A percentile compares a stretch with the other conserved stretches of the same genome.
phyloP scores from a whole-genome alignment of 2,888 invertebrate species.

The Phengaris alcon region DNA sequence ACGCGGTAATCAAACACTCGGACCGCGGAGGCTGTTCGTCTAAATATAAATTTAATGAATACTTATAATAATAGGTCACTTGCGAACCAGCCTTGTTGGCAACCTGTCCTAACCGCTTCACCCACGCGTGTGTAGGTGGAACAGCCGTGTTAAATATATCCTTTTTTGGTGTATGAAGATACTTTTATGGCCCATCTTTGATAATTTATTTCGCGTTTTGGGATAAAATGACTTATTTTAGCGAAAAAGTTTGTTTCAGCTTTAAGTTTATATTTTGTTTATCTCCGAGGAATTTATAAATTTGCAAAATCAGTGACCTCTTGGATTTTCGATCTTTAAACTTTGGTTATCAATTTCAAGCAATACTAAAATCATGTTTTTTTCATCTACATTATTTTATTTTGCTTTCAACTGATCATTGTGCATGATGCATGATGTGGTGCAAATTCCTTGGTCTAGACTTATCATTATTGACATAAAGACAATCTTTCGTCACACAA shows the following conservation, averaged over 20 bases:
- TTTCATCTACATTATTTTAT: too few relatives aligned
- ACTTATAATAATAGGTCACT: slow-evolving; percentile 26
- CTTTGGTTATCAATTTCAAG: too few relatives aligned
- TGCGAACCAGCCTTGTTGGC: neutral
- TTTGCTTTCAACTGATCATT: too few relatives aligned
- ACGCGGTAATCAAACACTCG: too few relatives aligned
- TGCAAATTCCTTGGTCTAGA: too few relatives aligned
- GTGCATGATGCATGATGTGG: too few relatives aligned
- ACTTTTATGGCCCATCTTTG: slow-evolving; percentile 5
- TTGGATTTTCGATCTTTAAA: too few relatives aligned
- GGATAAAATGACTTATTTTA: slow-evolving; percentile 5
- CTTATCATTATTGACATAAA: slow-evolving; percentile 31
- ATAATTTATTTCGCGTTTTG: slow-evolving; percentile 7
- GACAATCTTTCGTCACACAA: slow-evolving; percentile 58
- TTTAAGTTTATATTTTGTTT: slow-evolving; percentile 23
- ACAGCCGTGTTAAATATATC: slow-evolving; percentile 19
- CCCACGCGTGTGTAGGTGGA: slow-evolving; percentile 34
- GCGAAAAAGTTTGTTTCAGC: neutral
- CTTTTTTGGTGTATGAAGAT: slow-evolving; percentile 10
- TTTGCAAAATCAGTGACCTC: neutral
- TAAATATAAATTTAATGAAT: neutral
- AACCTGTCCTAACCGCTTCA: slow-evolving; percentile 32
- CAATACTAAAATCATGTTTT: too few relatives aligned
- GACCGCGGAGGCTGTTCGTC: neutral
- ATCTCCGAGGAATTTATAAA: slow-evolving; percentile 9